Base-by-base conservation (phyloP, 1,140 invertebrate genomes). In the Rhopalosiphum maidis region DNA sequence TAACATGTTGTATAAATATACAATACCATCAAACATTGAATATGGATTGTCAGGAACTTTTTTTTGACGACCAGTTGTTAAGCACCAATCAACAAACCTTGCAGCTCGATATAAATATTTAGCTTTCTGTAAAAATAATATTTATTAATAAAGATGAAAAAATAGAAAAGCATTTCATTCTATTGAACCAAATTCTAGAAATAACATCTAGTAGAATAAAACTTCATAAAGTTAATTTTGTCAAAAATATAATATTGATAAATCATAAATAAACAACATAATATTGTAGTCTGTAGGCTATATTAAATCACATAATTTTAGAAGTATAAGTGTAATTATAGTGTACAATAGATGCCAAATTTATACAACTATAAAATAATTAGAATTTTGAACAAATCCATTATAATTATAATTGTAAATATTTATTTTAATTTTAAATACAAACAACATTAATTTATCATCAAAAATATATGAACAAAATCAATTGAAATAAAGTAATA, bases 11-110 rank as follows among this genome's bases (percentile, higher is more conserved):
- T 22, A 41, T 93, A 68, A 43, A 35, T 55, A 77, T 94, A 15
- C 94, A 25, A 93, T 95, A 96, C 98, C 98, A 97, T 99, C 98
- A 95, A 97, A 99, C 22, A 99, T 95, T 2, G 98, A 99, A 91
- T 96, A 96, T 1, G 98, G 98, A 94, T 97, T 95, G 95, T 99
- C 98, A 30, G 98, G 97, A 21, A 94, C 94, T 94, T 96, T 96
- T 94, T 96, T 96, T 94, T 97, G 96, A 94, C 97, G 96, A 90
- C 95, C 96, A 8, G 96, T 96, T 95, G 98, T 97, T 89, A 96
- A 96, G 95, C 98, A 98, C 97, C 98, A 99, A 94, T 98, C 96
- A 77, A 97, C 97, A 96, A 99, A 99, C 95, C 97, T 96, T 86
- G 96, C 96, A 15, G 98, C 98, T 94, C 97, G 95, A 94, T 98